These are phyloP conservation scores for Cataglyphis altisquamis DNA, from an alignment of 2,888 invertebrate genomes.

Conservation along the genomic window DNA sequence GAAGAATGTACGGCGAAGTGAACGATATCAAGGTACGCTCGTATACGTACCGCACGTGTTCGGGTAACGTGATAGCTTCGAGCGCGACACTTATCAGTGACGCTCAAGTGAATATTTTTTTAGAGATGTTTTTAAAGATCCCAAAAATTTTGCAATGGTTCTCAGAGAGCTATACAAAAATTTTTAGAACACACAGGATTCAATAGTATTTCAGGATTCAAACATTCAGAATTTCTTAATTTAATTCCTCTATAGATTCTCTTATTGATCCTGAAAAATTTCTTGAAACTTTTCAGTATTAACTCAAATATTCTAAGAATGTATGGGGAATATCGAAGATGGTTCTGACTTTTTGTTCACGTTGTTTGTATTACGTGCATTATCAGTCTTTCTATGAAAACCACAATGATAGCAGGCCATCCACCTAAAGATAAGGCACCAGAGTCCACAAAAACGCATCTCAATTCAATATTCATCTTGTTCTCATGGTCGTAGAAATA, in stretches of 20 bases:
- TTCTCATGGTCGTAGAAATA: conserved; percentile 51
- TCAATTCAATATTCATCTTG: conserved; percentile 59
- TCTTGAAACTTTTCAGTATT: not conserved
- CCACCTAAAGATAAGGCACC: conserved; percentile 81
- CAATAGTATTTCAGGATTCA: too few species aligned
- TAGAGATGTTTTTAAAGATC: not conserved
- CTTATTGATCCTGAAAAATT: not conserved
- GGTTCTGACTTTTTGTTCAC: conserved; percentile 14
- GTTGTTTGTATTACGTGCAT: conserved; percentile 22
- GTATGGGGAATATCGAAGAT: not conserved
- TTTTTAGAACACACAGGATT: too few species aligned
- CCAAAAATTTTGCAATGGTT: not conserved
- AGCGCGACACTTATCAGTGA: not conserved
- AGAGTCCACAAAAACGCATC: conserved; percentile 56
- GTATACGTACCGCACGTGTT: conserved; percentile 33
- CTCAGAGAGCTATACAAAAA: not conserved
- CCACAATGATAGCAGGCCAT: conserved; percentile 82
- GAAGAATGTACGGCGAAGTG: not conserved
- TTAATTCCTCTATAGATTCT: not conserved
- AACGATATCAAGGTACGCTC: not conserved
- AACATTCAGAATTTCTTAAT: not conserved
- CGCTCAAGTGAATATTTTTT: conserved; percentile 10
- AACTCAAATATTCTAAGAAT: not conserved
- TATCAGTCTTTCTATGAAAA: conserved; percentile 68
- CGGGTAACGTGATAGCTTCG: conserved; percentile 42